phyloP scores from a whole-genome alignment of 2,797 vertebrate genomes.

The Chaenodraco wilsoni region DNA sequence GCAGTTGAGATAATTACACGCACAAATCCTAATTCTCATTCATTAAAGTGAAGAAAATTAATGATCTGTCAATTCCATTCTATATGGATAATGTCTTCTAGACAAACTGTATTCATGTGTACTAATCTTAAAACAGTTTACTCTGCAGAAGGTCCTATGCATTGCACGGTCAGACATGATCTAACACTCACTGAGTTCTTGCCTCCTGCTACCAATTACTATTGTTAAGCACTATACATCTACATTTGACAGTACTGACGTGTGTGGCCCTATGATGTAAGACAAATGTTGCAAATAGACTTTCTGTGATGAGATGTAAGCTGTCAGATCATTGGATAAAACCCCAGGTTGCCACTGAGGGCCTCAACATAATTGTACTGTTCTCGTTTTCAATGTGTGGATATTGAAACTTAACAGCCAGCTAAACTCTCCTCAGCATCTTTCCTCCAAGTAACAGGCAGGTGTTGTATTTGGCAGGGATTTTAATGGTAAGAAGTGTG shows the following conservation, averaged over 20 bases:
- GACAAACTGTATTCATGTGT: constrained; percentile 14
- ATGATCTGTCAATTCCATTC: constrained; percentile 20
- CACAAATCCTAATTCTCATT: constrained; percentile 19
- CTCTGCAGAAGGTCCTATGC: constrained; percentile 33
- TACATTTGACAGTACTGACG: constrained; percentile 73
- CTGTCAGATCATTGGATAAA: constrained; percentile 73
- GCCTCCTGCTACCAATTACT: constrained; percentile 72
- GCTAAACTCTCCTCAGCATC: too few relatives aligned
- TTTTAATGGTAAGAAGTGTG: too few relatives aligned
- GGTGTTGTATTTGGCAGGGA: too few relatives aligned
- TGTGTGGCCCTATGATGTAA: constrained; percentile 70
- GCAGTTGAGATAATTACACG: constrained; percentile 61
- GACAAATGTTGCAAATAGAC: constrained; percentile 80
- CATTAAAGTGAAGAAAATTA: constrained; percentile 18
- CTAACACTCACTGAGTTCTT: constrained; percentile 41
- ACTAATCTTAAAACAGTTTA: constrained; percentile 18
- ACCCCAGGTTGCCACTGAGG: constrained; percentile 54
- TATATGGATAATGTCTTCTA: constrained; percentile 9
- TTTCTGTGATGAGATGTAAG: constrained; percentile 61
- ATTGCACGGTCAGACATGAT: constrained; percentile 46
- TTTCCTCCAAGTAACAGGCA: too few relatives aligned
- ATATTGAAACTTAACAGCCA: too few relatives aligned
- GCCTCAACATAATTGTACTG: constrained; percentile 31
- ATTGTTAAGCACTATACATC: constrained; percentile 71
- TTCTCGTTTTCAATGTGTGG: too few relatives aligned